A percentile compares a stretch with the other conserved stretches of the same genome.
phyloP scores from a whole-genome alignment of 2,797 vertebrate genomes.

The Heterohyrax brucei region DNA sequence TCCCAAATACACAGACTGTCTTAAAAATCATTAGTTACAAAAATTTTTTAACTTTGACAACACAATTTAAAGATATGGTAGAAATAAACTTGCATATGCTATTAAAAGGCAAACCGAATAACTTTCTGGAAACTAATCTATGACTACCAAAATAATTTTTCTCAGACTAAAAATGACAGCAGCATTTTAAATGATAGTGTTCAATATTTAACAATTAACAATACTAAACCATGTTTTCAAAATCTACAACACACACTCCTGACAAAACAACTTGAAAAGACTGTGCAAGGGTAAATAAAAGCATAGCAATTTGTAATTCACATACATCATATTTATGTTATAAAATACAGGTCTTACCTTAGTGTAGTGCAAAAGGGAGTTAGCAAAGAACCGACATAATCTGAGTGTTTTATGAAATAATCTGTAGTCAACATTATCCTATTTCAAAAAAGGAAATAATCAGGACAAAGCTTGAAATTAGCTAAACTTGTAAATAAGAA shows the following conservation, averaged over 20 bases:
- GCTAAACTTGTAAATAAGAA: conserved; percentile 59
- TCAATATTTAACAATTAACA: conserved; percentile 43
- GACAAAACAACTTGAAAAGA: conserved; percentile 61
- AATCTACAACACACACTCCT: conserved; percentile 23
- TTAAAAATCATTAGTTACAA: neutral
- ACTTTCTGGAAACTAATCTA: neutral
- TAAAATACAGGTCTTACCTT: conserved; percentile 93
- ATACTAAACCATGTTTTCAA: neutral
- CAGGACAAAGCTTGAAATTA: conserved; percentile 32
- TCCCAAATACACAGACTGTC: neutral
- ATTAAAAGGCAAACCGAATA: neutral
- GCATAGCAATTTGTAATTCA: conserved; percentile 18
- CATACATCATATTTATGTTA: conserved; percentile 4
- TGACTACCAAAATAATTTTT: conserved; percentile 10
- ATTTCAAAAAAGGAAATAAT: conserved; percentile 69
- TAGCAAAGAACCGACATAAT: conserved; percentile 97
- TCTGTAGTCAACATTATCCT: conserved; percentile 93
- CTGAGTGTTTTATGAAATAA: conserved; percentile 97
- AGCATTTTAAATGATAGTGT: neutral
- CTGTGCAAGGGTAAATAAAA: conserved; percentile 32
- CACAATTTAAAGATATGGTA: neutral
- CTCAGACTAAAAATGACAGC: conserved; percentile 21
- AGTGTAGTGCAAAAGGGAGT: conserved; percentile 97
- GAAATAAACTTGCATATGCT: neutral
- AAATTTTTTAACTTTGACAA: conserved; percentile 42